Evolutionary conservation across 92 coral and sea anemone species (phyloP).

Genomic region (Pocillopora meandrina): DNA sequence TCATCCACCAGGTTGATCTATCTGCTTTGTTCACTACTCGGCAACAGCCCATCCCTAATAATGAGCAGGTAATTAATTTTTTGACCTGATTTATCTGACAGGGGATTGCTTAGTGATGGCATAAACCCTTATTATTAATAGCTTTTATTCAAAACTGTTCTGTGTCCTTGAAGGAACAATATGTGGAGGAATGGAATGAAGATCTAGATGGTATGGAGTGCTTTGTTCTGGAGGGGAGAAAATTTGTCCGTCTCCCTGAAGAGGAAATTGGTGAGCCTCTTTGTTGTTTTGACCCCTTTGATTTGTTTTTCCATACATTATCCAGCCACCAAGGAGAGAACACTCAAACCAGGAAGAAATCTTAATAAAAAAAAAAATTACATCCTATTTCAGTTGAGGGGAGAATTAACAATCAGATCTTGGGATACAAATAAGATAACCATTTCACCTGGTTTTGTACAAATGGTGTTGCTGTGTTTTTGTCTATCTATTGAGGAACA

Average conservation of each 20-base stretch:
- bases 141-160: background rate
- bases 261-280: slow-evolving; percentile 84
- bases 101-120: background rate
- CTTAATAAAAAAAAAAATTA: too few relatives aligned
- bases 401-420: too few relatives aligned
- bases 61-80: slow-evolving; percentile 74
- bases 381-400: too few relatives aligned
- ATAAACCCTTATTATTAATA: background rate
- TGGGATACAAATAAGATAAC: too few relatives aligned
- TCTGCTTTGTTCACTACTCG: slow-evolving; percentile 95
- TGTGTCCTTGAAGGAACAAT: slow-evolving; percentile 70
- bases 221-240: slow-evolving; percentile 93
- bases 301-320: too few relatives aligned
- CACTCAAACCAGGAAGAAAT: too few relatives aligned
- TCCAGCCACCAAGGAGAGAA: too few relatives aligned
- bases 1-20: slow-evolving; percentile 74
- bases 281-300: background rate
- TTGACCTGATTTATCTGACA: background rate
- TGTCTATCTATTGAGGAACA: too few relatives aligned
- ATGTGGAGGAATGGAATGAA: slow-evolving; percentile 98
- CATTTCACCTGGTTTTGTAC: too few relatives aligned
- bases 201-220: slow-evolving; percentile 99
- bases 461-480: too few relatives aligned
- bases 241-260: slow-evolving; percentile 94
- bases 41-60: slow-evolving; percentile 94